Evolutionary conservation across 2,797 vertebrate genomes (phyloP), one percentile per base, ranked within the genome.

Genomic region (Etheostoma perlongum): DNA sequence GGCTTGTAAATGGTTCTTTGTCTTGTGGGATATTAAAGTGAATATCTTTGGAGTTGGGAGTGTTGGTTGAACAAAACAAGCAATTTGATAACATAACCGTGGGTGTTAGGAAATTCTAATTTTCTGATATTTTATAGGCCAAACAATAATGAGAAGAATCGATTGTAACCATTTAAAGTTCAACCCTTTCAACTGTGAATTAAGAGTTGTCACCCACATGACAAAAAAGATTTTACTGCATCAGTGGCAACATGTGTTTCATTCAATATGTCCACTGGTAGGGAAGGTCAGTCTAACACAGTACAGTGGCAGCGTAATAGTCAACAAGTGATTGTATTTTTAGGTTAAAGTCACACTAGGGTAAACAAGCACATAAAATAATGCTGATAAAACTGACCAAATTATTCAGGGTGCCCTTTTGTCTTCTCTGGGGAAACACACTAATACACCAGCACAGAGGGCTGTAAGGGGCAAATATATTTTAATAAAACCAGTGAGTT

Each of bases 401-500:
- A 90, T 88, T 88, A 84, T 91, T 91, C 72, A 48, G 64, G 36
- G 61, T 65, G 74, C 51, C 82, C 72, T 79, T 85, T 83, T 85
- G 88, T 87, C 73, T 85, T 80, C n/a, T 52, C 63, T 52, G 19
- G 70, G 6, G 11, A 72, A 85, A 67, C 70, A 76, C 80, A 79
- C 77, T 66, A 83, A 91, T 82, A 84, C 70, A 69, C 52, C 36
- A 66, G 47, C 83, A 86, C 82, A 72, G 58, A 81, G 79, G 67
- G 88, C 87, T 87, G 84, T 83, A 72, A 86, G 88, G 90, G 91
- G 91, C 79, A 93, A 93, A 91, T 91, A 96, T 96, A 96, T 98
- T 97, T 98, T 97, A 98, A 98, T 99, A 98, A 95, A 98, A 96
- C 96, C 96, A 97, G 95, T 97, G 97, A 97, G 96, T 97, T 98